These are phyloP conservation scores for Acrossocheilus wenchowensis DNA, from an alignment of 2,797 vertebrate genomes.

Conservation along the genomic window DNA sequence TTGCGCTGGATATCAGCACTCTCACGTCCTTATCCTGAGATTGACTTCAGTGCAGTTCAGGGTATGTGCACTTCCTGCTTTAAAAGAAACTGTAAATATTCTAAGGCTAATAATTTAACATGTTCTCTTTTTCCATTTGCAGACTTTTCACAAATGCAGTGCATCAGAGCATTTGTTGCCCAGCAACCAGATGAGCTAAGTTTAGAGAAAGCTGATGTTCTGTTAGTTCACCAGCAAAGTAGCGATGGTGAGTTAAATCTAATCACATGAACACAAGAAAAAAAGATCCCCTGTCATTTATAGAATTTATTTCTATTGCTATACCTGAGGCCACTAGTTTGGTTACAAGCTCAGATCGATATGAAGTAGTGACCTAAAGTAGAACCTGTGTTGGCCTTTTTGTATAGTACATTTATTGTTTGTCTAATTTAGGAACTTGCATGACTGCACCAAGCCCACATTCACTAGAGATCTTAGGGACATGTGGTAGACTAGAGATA, in stretches of 20 bases:
- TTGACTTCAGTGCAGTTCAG: constrained; percentile 85
- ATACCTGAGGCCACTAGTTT: neutral
- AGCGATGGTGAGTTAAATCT: constrained; percentile 83
- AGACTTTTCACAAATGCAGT: constrained; percentile 92
- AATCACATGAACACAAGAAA: neutral
- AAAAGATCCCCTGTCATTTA: neutral
- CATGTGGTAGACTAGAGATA: neutral
- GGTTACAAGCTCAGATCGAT: neutral
- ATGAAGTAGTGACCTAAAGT: neutral
- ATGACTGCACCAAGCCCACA: neutral
- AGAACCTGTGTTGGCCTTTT: neutral
- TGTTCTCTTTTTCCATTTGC: constrained; percentile 24
- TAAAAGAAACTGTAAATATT: constrained; percentile 21
- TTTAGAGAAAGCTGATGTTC: constrained; percentile 93
- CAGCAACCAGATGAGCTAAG: constrained; percentile 93
- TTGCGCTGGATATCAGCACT: constrained; percentile 95
- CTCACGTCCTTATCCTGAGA: constrained; percentile 81
- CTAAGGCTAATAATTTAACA: neutral
- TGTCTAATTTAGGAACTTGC: neutral
- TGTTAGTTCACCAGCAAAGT: constrained; percentile 88
- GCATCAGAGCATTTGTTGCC: constrained; percentile 85
- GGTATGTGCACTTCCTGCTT: constrained; percentile 74
- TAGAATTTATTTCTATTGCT: neutral
- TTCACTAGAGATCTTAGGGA: neutral
- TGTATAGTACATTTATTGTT: neutral